These are phyloP conservation scores for Glaucomys volans DNA, from an alignment of 2,113 vertebrate species.

Conservation along the genomic window DNA sequence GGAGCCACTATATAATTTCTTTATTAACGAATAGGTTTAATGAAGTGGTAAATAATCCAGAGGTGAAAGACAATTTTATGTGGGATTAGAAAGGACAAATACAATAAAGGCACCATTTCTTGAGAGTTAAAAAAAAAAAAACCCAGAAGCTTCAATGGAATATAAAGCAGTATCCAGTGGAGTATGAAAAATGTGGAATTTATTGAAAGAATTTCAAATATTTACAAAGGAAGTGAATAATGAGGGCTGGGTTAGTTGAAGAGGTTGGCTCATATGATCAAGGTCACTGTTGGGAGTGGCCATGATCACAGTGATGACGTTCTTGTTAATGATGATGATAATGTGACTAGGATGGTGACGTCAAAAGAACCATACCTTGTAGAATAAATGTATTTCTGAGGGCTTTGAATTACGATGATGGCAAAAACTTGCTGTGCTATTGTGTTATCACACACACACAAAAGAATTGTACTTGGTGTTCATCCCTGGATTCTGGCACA, in stretches of 20 bases:
- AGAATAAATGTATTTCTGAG: neutral
- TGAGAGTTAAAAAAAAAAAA: neutral
- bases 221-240: slow-evolving; percentile 2
- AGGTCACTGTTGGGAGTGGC: neutral
- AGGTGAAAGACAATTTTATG: neutral
- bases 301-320: neutral
- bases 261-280: neutral
- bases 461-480: neutral
- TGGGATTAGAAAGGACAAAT: neutral
- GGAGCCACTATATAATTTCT: neutral
- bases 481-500: neutral
- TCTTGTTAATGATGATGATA: neutral
- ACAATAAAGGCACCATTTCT: neutral
- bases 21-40: neutral
- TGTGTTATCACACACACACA: neutral
- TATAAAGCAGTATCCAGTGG: neutral
- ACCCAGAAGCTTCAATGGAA: neutral
- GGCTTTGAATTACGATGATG: neutral
- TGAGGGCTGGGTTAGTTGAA: neutral
- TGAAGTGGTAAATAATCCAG: neutral
- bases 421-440: neutral
- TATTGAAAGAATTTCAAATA: neutral
- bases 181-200: neutral
- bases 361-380: neutral
- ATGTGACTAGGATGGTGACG: neutral